Percentiles rank a stretch among this genome's conserved stretches.
These are phyloP conservation scores for Hyperoodon ampullatus DNA, from an alignment of 2,113 vertebrate species.

Conservation along the genomic window DNA sequence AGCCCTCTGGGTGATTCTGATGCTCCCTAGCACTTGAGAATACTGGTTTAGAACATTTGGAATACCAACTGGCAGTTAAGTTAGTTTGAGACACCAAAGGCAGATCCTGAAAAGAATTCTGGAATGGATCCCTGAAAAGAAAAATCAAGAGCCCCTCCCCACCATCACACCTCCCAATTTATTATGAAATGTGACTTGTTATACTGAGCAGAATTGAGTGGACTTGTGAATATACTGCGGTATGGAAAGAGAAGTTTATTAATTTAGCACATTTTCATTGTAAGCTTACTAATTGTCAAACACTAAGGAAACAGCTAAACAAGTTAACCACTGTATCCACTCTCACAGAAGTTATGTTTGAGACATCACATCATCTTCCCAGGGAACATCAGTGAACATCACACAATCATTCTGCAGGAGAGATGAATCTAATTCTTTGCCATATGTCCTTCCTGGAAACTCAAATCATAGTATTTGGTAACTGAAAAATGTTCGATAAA, in stretches of 20 bases:
- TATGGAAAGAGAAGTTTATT: background rate
- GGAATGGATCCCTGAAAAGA: background rate
- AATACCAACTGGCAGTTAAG: background rate
- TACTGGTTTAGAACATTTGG: background rate
- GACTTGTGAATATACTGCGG: background rate
- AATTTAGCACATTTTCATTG: background rate
- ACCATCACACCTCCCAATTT: background rate
- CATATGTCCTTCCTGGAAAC: background rate
- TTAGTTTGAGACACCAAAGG: background rate
- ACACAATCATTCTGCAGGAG: background rate
- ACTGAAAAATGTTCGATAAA: background rate
- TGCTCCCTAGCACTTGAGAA: background rate
- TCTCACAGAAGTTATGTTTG: background rate
- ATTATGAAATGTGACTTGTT: background rate
- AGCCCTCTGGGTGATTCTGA: background rate
- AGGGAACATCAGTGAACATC: background rate
- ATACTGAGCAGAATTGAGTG: background rate
- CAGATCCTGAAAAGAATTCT: background rate
- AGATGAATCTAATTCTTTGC: background rate
- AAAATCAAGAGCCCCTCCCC: background rate
- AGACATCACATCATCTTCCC: background rate
- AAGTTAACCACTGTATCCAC: background rate
- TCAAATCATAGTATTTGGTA: background rate
- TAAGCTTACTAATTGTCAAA: background rate
- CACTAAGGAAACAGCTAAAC: background rate